phyloP scores from a whole-genome alignment of 2,888 invertebrate species.

The Eumacrocentrus americanus region DNA sequence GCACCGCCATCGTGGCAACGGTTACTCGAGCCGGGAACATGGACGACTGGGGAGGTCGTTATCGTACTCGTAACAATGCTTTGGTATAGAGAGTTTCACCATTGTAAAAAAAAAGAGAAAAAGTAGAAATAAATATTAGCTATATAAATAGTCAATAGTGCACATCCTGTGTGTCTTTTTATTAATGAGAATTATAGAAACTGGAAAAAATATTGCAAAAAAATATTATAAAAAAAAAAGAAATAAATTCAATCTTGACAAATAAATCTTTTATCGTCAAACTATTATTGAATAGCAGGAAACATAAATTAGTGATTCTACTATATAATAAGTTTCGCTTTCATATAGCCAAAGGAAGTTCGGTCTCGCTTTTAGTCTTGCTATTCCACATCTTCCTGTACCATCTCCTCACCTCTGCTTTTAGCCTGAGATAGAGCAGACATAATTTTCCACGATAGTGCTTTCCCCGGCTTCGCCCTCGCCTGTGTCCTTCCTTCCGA shows the following conservation, averaged over 20 bases:
- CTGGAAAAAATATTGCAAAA: conserved; percentile 14
- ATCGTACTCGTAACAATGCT: conserved; percentile 30
- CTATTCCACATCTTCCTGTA: no score
- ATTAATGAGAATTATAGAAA: no score
- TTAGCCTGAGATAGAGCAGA: no score
- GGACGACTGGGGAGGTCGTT: conserved; percentile 27
- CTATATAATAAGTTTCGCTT: background rate
- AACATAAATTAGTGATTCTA: no score
- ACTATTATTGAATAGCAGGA: background rate
- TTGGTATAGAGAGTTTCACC: conserved; percentile 1
- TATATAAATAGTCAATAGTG: conserved; percentile 10
- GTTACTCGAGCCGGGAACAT: conserved; percentile 29
- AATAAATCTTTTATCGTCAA: background rate
- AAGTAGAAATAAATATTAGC: background rate
- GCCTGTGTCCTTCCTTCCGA: no score
- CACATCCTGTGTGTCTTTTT: no score
- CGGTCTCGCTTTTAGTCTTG: no score
- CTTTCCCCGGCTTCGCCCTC: no score
- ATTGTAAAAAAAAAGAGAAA: conserved; percentile 13
- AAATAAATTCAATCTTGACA: background rate
- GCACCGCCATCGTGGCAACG: conserved; percentile 33
- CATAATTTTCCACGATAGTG: no score
- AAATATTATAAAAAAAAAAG: background rate
- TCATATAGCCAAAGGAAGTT: background rate
- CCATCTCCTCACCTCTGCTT: no score